A percentile compares a stretch with the other conserved stretches of the same genome.
Evolutionary conservation across 1,140 invertebrate genomes (phyloP).

Genomic region (Euwallacea fornicatus): DNA sequence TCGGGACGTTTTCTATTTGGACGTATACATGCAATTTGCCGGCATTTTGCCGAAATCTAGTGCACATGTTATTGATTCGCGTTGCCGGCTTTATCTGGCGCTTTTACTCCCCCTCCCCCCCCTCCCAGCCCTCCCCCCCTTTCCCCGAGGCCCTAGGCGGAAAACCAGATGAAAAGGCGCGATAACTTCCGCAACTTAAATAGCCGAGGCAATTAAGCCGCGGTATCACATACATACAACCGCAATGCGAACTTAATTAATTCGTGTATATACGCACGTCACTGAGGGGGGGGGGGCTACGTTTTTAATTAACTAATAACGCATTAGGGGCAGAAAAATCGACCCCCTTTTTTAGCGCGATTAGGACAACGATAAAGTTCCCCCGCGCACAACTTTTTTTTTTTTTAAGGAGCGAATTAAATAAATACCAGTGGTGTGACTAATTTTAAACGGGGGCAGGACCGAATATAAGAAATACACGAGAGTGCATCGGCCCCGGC

Average conservation of each 20-base stretch:
- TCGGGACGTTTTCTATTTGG: constrained; percentile 6
- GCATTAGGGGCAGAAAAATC: neutral
- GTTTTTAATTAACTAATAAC: constrained; percentile 1
- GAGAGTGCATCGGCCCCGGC: neutral
- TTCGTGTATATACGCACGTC: neutral
- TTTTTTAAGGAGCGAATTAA: too few relatives aligned
- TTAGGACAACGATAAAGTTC: too few relatives aligned
- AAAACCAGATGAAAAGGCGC: neutral
- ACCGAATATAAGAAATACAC: too few relatives aligned
- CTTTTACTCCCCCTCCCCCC: neutral
- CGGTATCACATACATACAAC: neutral
- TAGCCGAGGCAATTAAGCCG: neutral
- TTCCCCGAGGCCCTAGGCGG: too few relatives aligned
- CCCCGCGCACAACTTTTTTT: too few relatives aligned
- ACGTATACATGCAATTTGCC: constrained; percentile 14
- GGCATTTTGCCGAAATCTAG: constrained; percentile 15
- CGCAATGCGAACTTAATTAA: constrained; percentile 1
- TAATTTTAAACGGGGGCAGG: too few relatives aligned
- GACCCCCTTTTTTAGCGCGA: neutral
- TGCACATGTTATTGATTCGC: neutral
- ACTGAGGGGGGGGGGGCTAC: neutral
- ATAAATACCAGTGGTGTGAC: too few relatives aligned
- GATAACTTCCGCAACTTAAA: constrained; percentile 1
- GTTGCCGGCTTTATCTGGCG: neutral
- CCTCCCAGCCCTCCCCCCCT: too few relatives aligned